Percentiles rank a stretch among this genome's conserved stretches.
phyloP scores from a whole-genome alignment of 1,140 invertebrate genomes.

The Varroa destructor region DNA sequence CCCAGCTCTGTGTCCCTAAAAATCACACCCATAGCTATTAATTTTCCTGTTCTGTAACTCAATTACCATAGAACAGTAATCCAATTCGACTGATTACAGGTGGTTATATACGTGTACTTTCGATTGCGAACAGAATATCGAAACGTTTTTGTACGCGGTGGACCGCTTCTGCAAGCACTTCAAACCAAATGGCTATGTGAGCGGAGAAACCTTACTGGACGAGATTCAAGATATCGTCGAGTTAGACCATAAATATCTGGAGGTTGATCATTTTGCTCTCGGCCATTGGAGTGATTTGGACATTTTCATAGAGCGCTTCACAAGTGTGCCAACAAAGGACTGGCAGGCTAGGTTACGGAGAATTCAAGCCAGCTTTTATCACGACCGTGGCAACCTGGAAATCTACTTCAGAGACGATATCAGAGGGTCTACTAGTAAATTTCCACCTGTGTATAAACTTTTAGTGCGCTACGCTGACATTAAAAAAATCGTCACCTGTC shows the following conservation, averaged over 20 bases:
- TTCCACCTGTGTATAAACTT: neutral
- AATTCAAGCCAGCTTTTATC: neutral
- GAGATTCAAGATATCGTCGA: neutral
- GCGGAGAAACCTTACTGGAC: neutral
- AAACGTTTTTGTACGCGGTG: neutral
- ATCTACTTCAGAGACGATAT: slow-evolving; percentile 25
- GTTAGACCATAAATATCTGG: neutral
- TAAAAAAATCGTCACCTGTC: neutral
- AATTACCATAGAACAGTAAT: no score
- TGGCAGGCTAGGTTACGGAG: neutral
- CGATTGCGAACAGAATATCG: neutral
- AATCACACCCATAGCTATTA: no score
- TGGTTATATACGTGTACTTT: neutral
- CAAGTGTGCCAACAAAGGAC: neutral
- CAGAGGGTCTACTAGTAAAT: neutral
- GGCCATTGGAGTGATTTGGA: neutral
- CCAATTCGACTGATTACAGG: no score
- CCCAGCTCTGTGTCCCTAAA: no score
- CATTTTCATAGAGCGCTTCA: slow-evolving; percentile 1
- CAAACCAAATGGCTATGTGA: neutral
- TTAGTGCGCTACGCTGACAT: slow-evolving; percentile 6
- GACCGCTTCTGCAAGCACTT: slow-evolving; percentile 21
- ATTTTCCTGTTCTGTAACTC: no score
- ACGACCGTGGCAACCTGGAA: neutral
- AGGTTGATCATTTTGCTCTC: neutral